Percentiles rank a stretch among this genome's conserved stretches.
Evolutionary conservation across 2,888 invertebrate species (phyloP).

Genomic region (Herminia tarsipennalis): DNA sequence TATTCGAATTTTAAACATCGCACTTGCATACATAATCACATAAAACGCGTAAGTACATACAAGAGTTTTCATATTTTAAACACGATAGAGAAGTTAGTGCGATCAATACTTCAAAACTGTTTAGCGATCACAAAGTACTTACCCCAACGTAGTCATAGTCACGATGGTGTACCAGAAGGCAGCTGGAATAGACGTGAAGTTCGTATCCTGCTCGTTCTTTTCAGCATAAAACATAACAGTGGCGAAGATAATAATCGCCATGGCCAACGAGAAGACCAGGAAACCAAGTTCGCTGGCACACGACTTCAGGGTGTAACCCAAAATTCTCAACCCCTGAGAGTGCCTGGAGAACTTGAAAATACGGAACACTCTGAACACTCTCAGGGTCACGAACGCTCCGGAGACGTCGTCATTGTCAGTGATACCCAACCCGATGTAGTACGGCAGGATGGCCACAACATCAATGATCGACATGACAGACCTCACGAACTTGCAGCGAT

Average conservation of each 20-base stretch:
- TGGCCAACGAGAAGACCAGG: conserved; percentile 99
- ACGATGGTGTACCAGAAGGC: conserved; percentile 99
- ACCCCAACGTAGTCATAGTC: conserved; percentile 99
- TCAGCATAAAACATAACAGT: conserved; percentile 99
- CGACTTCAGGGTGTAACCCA: conserved; percentile 99
- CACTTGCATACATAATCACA: background rate
- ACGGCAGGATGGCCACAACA: conserved; percentile 99
- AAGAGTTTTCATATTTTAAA: no score
- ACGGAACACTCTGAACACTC: conserved; percentile 99
- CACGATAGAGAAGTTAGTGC: no score
- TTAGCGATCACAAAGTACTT: conserved; percentile 77
- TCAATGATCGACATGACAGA: conserved; percentile 99
- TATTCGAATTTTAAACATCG: background rate
- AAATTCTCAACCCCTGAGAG: conserved; percentile 98
- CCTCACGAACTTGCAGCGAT: conserved; percentile 98
- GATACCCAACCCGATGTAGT: conserved; percentile 99
- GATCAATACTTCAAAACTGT: conserved; percentile 9
- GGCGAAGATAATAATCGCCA: conserved; percentile 99
- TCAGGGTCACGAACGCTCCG: conserved; percentile 98
- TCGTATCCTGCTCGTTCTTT: conserved; percentile 98
- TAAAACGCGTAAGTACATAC: background rate
- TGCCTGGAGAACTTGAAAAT: conserved; percentile 99
- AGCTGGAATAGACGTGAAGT: conserved; percentile 99
- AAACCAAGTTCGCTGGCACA: conserved; percentile 99
- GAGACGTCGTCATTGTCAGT: conserved; percentile 99